Conservation (phyloP, 2,888 invertebrate genomes). For the Philereme transversata region DNA sequence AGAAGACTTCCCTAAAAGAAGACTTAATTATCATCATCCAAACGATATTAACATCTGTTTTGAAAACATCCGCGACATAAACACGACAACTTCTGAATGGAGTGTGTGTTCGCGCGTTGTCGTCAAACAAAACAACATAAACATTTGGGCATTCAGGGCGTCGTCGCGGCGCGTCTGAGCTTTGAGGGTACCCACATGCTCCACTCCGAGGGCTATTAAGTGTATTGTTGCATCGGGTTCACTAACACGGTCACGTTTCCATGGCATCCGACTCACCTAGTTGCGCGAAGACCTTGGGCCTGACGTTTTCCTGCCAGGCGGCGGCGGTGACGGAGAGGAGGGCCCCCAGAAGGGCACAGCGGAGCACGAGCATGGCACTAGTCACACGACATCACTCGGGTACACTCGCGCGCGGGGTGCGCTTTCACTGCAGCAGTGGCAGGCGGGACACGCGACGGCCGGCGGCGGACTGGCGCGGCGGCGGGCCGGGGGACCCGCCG, state of each 20-base stretch:
- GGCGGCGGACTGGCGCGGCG: constrained; percentile 79
- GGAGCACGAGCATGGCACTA: constrained; percentile 82
- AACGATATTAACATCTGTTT: constrained; percentile 42
- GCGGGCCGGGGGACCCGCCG: constrained; percentile 72
- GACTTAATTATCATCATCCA: constrained; percentile 44
- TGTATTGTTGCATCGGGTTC: constrained; percentile 67
- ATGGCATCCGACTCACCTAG: constrained; percentile 88
- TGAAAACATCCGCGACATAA: constrained; percentile 52
- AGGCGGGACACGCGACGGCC: constrained; percentile 79
- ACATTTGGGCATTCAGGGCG: constrained; percentile 57
- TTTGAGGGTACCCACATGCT: constrained; percentile 54
- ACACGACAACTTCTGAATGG: constrained; percentile 67
- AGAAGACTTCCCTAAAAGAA: constrained; percentile 29
- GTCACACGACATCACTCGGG: constrained; percentile 81
- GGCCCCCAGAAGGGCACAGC: constrained; percentile 80
- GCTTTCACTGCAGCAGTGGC: constrained; percentile 39
- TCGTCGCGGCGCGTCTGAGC: constrained; percentile 47
- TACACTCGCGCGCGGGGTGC: constrained; percentile 62
- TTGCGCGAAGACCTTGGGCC: constrained; percentile 96
- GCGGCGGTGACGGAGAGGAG: constrained; percentile 83
- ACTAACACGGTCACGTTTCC: constrained; percentile 60
- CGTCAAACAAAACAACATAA: constrained; percentile 77
- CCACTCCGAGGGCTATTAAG: constrained; percentile 58
- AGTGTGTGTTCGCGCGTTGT: constrained; percentile 71
- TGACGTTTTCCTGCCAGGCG: constrained; percentile 95